Conservation (phyloP, 2,797 vertebrate genomes). For the Malacoraja senta region DNA sequence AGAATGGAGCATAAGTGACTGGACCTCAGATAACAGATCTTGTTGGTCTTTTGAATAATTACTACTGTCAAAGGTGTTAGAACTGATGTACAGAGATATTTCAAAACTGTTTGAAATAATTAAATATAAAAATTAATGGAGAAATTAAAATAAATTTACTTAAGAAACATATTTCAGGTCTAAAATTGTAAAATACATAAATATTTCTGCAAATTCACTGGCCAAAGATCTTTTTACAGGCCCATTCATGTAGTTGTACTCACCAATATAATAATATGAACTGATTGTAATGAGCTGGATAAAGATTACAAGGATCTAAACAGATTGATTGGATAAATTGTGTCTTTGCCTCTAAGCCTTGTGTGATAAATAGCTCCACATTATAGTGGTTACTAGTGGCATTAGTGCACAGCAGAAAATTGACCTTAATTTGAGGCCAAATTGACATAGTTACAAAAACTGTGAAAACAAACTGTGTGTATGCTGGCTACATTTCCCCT, state of each 20-base stretch:
- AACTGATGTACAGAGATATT: too few species aligned
- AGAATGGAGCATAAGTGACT: too few species aligned
- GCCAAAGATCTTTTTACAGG: too few species aligned
- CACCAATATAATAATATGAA: background rate
- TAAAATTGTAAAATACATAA: too few species aligned
- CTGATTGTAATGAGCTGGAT: background rate
- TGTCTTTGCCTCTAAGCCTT: background rate
- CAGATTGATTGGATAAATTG: background rate
- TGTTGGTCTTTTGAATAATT: too few species aligned
- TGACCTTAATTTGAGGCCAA: background rate
- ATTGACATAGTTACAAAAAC: background rate
- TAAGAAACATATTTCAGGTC: too few species aligned
- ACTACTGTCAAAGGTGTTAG: too few species aligned
- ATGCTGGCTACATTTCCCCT: background rate
- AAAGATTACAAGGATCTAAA: background rate
- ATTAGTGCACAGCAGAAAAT: background rate
- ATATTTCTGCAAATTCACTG: too few species aligned
- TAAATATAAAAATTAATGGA: too few species aligned
- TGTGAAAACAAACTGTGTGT: background rate
- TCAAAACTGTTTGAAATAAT: too few species aligned
- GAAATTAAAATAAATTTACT: too few species aligned
- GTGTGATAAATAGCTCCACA: background rate
- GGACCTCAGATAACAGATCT: too few species aligned
- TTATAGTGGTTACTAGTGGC: background rate
- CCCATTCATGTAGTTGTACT: background rate